These are phyloP conservation scores for Nibea albiflora DNA, from an alignment of 2,113 vertebrate genomes.

Conservation along the genomic window DNA sequence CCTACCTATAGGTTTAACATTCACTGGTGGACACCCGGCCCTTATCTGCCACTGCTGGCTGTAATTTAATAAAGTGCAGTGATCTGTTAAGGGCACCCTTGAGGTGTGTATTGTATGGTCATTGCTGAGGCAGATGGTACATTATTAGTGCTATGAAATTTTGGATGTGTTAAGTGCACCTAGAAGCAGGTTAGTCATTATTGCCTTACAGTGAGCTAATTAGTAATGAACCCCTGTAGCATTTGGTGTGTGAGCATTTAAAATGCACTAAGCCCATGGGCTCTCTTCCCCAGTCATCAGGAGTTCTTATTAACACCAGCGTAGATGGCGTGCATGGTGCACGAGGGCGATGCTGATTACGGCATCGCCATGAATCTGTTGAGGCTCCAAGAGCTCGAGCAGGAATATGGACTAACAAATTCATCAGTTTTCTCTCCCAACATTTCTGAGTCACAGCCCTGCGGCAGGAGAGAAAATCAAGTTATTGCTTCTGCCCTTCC, in stretches of 20 bases:
- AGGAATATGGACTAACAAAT: conserved; percentile 47
- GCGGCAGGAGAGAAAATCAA: conserved; percentile 30
- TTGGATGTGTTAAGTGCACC: conserved; percentile 58
- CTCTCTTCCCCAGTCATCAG: conserved; percentile 34
- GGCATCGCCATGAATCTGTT: background rate
- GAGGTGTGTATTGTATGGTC: conserved; percentile 18
- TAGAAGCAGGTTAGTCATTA: conserved; percentile 59
- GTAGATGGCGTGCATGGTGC: conserved; percentile 1
- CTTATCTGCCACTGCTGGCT: conserved; percentile 10
- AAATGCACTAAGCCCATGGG: conserved; percentile 18
- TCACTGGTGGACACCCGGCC: background rate
- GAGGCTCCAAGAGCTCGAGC: background rate
- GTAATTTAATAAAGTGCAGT: conserved; percentile 36
- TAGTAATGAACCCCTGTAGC: conserved; percentile 44
- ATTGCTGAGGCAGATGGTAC: conserved; percentile 49
- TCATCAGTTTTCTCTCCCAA: conserved; percentile 28
- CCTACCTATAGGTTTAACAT: background rate
- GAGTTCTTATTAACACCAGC: conserved; percentile 36
- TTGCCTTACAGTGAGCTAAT: conserved; percentile 54
- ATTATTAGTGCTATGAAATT: conserved; percentile 49
- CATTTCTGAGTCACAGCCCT: conserved; percentile 27
- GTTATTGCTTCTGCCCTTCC: conserved; percentile 36
- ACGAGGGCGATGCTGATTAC: conserved; percentile 7
- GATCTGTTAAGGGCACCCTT: conserved; percentile 30
- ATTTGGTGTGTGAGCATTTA: conserved; percentile 7